These are phyloP conservation scores for Temnothorax rugatulus DNA, from an alignment of 2,888 invertebrate genomes.

Conservation along the genomic window DNA sequence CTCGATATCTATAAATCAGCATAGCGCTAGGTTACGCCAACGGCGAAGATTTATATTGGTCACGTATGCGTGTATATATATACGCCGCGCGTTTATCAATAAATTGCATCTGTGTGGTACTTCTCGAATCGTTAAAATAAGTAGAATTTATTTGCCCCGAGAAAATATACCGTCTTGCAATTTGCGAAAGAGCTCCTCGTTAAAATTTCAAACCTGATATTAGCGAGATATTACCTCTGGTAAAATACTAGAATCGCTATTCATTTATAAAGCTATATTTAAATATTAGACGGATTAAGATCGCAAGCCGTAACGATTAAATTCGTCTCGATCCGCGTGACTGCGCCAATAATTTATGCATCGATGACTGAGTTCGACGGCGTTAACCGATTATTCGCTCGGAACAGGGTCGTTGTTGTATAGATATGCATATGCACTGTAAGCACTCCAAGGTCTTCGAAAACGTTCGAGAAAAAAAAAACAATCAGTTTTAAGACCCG, in stretches of 20 bases:
- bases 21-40: constrained; percentile 49
- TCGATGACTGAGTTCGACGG: constrained; percentile 39
- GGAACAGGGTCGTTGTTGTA: constrained; percentile 22
- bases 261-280: constrained; percentile 32
- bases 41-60: constrained; percentile 55
- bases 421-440: neutral
- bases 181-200: constrained; percentile 27
- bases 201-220: constrained; percentile 23
- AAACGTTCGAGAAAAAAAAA: neutral
- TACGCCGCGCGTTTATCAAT: constrained; percentile 38
- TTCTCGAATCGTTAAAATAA: constrained; percentile 48
- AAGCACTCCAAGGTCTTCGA: neutral
- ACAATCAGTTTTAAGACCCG: neutral
- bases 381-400: constrained; percentile 39
- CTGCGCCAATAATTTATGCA: constrained; percentile 53
- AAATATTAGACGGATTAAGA: constrained; percentile 45
- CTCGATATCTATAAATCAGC: constrained; percentile 55
- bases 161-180: constrained; percentile 22
- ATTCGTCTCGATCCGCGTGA: constrained; percentile 54
- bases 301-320: constrained; percentile 29
- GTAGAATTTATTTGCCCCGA: constrained; percentile 36
- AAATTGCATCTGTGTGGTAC: constrained; percentile 41
- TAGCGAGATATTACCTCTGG: constrained; percentile 1
- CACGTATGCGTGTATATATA: constrained; percentile 38
- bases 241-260: neutral